A percentile compares a stretch with the other conserved stretches of the same genome.
Evolutionary conservation across 2,888 invertebrate species (phyloP).

Genomic region (Stenolophus ochropezus): DNA sequence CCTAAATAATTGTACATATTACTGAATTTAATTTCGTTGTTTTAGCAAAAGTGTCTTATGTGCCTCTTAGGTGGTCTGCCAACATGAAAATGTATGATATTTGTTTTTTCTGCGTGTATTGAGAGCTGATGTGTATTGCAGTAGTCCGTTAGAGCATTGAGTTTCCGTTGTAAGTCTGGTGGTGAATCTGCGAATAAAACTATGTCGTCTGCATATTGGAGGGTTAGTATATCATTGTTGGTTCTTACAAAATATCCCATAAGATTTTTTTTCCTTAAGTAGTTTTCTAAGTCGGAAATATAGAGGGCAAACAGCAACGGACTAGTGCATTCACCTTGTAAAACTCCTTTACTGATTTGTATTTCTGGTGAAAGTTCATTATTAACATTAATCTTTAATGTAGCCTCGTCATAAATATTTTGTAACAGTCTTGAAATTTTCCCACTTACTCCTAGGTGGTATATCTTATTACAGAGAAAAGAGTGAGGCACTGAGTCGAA

Average conservation of each 20-base stretch:
- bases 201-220: no score
- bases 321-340: no score
- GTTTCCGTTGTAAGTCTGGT: constrained; percentile 5
- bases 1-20: not conserved
- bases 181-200: no score
- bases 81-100: not conserved
- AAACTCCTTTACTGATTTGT: not conserved
- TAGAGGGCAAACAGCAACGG: no score
- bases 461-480: constrained; percentile 25
- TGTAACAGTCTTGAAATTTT: constrained; percentile 10
- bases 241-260: no score
- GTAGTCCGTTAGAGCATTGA: not conserved
- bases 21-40: not conserved
- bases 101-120: not conserved
- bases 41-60: not conserved
- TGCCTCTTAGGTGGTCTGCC: not conserved
- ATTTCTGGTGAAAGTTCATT: not conserved
- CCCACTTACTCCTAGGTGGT: not conserved
- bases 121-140: no score
- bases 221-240: not conserved
- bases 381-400: not conserved
- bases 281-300: no score
- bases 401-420: not conserved
- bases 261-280: no score
- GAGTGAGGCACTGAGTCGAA: constrained; percentile 15